Conservation (phyloP, 2,888 invertebrate species). For the Caenorhabditis doughertyi region DNA sequence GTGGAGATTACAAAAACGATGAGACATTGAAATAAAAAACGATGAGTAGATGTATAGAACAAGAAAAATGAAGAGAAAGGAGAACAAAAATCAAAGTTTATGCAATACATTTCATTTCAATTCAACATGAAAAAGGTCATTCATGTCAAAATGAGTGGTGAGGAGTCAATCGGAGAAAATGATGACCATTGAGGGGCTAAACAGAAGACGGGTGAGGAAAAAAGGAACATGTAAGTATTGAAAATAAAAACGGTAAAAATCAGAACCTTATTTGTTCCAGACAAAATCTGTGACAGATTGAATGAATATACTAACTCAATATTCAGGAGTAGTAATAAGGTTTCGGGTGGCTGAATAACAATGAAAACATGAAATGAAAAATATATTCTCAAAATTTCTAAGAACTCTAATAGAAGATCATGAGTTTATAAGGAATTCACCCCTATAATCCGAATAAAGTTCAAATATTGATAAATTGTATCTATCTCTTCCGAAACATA, state of each 20-base stretch:
- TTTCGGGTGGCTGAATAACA: too few relatives aligned
- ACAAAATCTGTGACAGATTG: conserved; percentile 3
- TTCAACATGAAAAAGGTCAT: conserved; percentile 44
- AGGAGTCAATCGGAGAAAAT: conserved; percentile 32
- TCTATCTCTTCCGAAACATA: too few relatives aligned
- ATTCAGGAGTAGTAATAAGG: not conserved
- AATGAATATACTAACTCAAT: not conserved
- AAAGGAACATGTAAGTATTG: not conserved
- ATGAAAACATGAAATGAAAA: too few relatives aligned
- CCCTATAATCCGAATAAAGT: too few relatives aligned
- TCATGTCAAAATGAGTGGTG: conserved; percentile 52
- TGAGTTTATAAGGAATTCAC: too few relatives aligned
- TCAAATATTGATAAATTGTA: too few relatives aligned
- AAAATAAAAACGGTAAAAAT: conserved; percentile 9
- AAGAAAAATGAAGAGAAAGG: conserved; percentile 12
- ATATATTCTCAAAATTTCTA: too few relatives aligned
- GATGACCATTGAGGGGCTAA: conserved; percentile 46
- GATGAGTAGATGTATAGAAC: not conserved
- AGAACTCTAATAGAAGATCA: too few relatives aligned
- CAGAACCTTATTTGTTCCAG: not conserved
- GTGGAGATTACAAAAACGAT: conserved; percentile 19
- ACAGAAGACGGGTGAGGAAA: not conserved
- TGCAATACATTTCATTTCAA: conserved; percentile 36
- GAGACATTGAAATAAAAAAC: not conserved
- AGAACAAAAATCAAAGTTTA: conserved; percentile 35